These are phyloP conservation scores for Chydorus sphaericus DNA, from an alignment of 2,888 invertebrate genomes.

Conservation along the genomic window DNA sequence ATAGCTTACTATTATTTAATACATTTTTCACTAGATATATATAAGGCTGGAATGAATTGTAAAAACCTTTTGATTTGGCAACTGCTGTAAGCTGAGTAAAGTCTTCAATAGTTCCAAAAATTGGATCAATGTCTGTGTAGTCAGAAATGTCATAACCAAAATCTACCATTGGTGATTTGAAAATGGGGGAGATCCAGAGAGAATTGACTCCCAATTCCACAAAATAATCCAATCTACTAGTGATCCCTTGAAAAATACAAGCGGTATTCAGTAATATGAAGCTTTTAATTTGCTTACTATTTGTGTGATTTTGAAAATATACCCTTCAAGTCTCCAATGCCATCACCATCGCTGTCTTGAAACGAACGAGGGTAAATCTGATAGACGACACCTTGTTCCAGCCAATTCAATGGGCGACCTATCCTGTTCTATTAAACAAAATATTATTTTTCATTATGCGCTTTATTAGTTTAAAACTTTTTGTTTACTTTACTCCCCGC, in stretches of 20 bases:
- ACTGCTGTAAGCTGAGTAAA: constrained; percentile 33
- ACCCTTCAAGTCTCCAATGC: constrained; percentile 27
- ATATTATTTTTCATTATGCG: no score
- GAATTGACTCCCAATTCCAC: constrained; percentile 52
- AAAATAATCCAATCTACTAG: constrained; percentile 38
- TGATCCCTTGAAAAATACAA: constrained; percentile 31
- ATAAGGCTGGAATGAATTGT: background rate
- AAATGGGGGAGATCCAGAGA: constrained; percentile 74
- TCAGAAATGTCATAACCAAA: constrained; percentile 67
- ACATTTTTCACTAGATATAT: background rate
- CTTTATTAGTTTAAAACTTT: no score
- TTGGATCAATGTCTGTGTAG: constrained; percentile 34
- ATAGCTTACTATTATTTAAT: no score
- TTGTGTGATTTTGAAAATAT: background rate
- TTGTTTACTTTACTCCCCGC: no score
- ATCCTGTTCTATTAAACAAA: background rate
- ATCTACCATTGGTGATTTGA: constrained; percentile 66
- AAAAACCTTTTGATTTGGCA: constrained; percentile 35
- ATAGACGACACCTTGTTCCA: constrained; percentile 25
- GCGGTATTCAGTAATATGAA: background rate
- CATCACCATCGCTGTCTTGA: constrained; percentile 24
- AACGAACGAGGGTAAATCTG: constrained; percentile 24
- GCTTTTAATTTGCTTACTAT: background rate
- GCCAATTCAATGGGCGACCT: constrained; percentile 22
- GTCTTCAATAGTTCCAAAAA: constrained; percentile 34